Conservation (phyloP, 2,797 vertebrate species). For the Malurus leucopterus region DNA sequence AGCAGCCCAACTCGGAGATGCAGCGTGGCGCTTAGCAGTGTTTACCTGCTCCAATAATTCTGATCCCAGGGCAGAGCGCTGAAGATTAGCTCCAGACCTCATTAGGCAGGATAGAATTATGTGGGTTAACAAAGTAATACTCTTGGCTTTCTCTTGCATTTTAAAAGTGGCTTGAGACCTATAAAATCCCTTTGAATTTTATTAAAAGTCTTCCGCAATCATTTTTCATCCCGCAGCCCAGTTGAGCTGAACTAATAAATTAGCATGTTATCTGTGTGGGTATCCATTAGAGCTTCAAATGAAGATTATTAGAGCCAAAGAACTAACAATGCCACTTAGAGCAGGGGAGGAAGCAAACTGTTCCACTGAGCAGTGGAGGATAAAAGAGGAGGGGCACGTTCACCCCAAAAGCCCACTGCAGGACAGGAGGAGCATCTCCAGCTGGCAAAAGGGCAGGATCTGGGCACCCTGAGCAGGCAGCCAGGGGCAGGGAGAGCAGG, state of each 20-base stretch:
- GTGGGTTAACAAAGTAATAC: constrained; percentile 65
- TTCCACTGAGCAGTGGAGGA: neutral
- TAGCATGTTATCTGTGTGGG: constrained; percentile 60
- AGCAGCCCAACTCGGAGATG: constrained; percentile 1
- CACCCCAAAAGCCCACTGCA: neutral
- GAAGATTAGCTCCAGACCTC: constrained; percentile 63
- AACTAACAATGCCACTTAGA: neutral
- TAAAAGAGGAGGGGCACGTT: neutral
- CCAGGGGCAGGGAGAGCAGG: neutral
- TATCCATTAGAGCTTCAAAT: constrained; percentile 57
- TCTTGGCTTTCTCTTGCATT: constrained; percentile 64
- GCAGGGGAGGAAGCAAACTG: neutral
- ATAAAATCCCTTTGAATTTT: constrained; percentile 71
- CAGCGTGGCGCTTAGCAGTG: constrained; percentile 6
- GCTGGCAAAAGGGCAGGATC: neutral
- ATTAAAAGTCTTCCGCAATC: constrained; percentile 60
- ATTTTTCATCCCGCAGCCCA: constrained; percentile 66
- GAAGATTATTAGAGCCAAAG: constrained; percentile 36
- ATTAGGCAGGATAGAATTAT: constrained; percentile 66
- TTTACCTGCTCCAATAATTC: constrained; percentile 67
- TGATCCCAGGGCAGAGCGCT: constrained; percentile 46
- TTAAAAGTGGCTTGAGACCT: constrained; percentile 71
- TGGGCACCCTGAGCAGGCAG: neutral
- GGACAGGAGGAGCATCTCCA: neutral
- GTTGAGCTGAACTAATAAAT: constrained; percentile 69